phyloP scores from a whole-genome alignment of 2,888 invertebrate genomes.

The Boloria euphrosyne region DNA sequence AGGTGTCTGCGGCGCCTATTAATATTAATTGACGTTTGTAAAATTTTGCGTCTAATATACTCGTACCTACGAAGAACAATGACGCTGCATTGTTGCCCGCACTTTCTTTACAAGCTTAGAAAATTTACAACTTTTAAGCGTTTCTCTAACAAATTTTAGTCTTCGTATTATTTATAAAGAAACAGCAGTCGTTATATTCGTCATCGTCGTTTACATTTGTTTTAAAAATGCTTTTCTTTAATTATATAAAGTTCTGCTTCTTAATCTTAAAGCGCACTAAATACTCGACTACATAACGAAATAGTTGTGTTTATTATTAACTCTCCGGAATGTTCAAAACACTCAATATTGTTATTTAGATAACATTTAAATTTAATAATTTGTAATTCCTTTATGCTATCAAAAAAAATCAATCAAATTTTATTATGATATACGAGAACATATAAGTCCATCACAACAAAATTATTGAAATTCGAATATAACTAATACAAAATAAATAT shows the following conservation, averaged over 20 bases:
- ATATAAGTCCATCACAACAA: constrained; percentile 13
- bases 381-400: neutral
- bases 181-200: too few species aligned
- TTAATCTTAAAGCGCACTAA: too few species aligned
- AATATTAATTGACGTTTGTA: constrained; percentile 52
- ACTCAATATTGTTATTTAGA: neutral
- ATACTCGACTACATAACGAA: too few species aligned
- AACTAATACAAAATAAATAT: constrained; percentile 15
- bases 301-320: too few species aligned
- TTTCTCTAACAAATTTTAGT: constrained; percentile 12
- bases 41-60: constrained; percentile 48
- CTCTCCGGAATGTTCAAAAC: too few species aligned
- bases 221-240: too few species aligned
- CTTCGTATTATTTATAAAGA: neutral
- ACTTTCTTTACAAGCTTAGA: constrained; percentile 42
- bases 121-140: constrained; percentile 24
- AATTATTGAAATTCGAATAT: constrained; percentile 6
- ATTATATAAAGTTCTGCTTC: neutral
- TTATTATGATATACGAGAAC: constrained; percentile 7
- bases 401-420: constrained; percentile 4
- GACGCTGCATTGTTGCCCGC: constrained; percentile 45
- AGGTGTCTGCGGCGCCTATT: constrained; percentile 46
- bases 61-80: constrained; percentile 51
- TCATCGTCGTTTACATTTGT: too few species aligned
- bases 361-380: neutral